Conservation (phyloP, 1,140 invertebrate species). For the Homalodisca vitripennis region DNA sequence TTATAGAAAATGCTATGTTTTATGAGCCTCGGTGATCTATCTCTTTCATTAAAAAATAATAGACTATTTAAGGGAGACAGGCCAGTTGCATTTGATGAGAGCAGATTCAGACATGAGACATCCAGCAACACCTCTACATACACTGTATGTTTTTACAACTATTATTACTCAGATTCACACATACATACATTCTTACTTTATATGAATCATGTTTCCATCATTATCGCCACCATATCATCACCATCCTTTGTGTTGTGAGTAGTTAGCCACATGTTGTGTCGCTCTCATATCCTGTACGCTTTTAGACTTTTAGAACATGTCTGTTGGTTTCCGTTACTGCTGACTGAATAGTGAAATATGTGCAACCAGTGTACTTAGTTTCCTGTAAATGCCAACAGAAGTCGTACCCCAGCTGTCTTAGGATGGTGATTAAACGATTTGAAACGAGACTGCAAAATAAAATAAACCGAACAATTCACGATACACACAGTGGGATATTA, state of each 20-base stretch:
- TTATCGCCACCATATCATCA: background rate
- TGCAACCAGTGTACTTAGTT: too few species aligned
- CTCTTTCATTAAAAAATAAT: too few species aligned
- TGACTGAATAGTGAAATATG: conserved; percentile 23
- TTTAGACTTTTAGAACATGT: conserved; percentile 34
- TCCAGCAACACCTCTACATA: too few species aligned
- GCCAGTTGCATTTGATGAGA: too few species aligned
- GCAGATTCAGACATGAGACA: too few species aligned
- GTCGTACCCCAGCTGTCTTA: background rate
- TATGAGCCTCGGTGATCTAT: too few species aligned
- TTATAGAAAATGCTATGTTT: too few species aligned
- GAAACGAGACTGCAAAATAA: background rate
- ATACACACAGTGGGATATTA: too few species aligned
- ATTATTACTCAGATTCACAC: too few species aligned
- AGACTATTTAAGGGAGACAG: too few species aligned
- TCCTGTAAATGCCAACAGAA: conserved; percentile 1
- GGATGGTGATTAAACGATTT: conserved; percentile 8
- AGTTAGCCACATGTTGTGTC: conserved; percentile 1
- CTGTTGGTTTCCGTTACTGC: conserved; percentile 42
- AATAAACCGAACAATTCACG: background rate
- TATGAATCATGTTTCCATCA: background rate
- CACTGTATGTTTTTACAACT: too few species aligned
- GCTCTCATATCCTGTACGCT: background rate
- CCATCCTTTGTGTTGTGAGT: conserved; percentile 23
- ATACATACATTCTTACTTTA: too few species aligned